phyloP scores from a whole-genome alignment of 2,113 vertebrate species.

The Rhinopomastus cyanomelas region DNA sequence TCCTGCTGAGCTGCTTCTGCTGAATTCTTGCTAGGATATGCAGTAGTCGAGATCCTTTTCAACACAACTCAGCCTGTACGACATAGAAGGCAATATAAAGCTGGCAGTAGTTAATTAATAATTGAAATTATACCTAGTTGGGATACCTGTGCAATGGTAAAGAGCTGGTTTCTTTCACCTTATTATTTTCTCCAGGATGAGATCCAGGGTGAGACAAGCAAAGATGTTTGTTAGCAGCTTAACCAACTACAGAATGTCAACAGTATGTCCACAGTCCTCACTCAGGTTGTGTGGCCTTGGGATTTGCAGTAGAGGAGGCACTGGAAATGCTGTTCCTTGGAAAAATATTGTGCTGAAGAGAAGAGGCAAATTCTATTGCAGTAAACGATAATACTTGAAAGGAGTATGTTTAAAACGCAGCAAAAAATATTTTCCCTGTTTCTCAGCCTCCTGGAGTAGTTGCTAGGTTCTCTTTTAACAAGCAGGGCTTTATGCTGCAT shows the following conservation, averaged over 20 bases:
- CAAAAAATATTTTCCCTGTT: background rate
- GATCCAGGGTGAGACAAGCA: background rate
- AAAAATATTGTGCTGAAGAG: background rate
- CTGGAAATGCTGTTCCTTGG: background rate
- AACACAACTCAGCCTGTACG: too few species aligned
- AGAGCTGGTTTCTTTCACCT: background rate
- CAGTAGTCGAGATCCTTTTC: background rate
- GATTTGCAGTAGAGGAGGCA: background rate
- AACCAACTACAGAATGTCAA: background rate
- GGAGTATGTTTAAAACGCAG: background rate
- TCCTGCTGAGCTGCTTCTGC: background rate
- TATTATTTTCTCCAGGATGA: background rate
- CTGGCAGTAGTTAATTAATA: background rate
- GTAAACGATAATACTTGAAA: background rate
- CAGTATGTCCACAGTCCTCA: background rate
- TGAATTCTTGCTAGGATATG: background rate
- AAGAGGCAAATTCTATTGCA: background rate
- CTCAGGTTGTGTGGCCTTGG: background rate
- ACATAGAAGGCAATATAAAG: background rate
- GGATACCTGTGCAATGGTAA: background rate
- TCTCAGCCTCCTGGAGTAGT: background rate
- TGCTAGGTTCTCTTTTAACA: slow-evolving; percentile 24
- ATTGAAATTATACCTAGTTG: background rate
- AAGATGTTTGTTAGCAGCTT: background rate
- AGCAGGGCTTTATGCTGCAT: slow-evolving; percentile 25